A percentile compares a stretch with the other conserved stretches of the same genome.
Conservation (phyloP, 2,888 invertebrate species). For the Dicycla oo region DNA sequence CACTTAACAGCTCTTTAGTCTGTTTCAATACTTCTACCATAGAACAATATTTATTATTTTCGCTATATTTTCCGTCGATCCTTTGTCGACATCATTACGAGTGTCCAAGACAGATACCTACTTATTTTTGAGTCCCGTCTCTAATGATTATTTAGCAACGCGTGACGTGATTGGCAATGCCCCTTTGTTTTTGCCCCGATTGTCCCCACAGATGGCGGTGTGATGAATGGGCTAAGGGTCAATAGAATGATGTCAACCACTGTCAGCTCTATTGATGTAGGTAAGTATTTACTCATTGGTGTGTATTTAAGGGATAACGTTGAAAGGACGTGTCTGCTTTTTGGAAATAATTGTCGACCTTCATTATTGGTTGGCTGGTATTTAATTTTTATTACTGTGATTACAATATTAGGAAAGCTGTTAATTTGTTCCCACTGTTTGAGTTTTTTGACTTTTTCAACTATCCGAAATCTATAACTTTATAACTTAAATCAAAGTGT, state of each 20-base stretch:
- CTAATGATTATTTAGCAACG: conserved; percentile 57
- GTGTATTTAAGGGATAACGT: conserved; percentile 58
- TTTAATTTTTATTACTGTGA: conserved; percentile 13
- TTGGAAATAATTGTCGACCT: conserved; percentile 38
- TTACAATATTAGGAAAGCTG: background rate
- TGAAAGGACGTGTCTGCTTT: conserved; percentile 33
- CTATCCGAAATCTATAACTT: background rate
- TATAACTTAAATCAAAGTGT: background rate
- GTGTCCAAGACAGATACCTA: conserved; percentile 49
- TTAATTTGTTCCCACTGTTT: background rate
- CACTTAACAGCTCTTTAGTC: background rate
- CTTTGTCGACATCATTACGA: conserved; percentile 4
- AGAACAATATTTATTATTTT: background rate
- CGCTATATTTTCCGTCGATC: background rate
- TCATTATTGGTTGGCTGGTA: conserved; percentile 31
- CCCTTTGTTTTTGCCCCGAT: conserved; percentile 67
- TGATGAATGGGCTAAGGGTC: conserved; percentile 68
- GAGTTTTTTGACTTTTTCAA: background rate
- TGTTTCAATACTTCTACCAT: background rate
- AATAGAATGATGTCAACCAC: conserved; percentile 70
- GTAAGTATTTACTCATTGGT: conserved; percentile 65
- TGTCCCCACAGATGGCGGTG: conserved; percentile 63
- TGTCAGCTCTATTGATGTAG: conserved; percentile 62
- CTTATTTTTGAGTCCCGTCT: conserved; percentile 50
- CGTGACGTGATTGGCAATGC: conserved; percentile 58